Conservation (phyloP, 2,888 invertebrate species). For the Agrotis segetum region DNA sequence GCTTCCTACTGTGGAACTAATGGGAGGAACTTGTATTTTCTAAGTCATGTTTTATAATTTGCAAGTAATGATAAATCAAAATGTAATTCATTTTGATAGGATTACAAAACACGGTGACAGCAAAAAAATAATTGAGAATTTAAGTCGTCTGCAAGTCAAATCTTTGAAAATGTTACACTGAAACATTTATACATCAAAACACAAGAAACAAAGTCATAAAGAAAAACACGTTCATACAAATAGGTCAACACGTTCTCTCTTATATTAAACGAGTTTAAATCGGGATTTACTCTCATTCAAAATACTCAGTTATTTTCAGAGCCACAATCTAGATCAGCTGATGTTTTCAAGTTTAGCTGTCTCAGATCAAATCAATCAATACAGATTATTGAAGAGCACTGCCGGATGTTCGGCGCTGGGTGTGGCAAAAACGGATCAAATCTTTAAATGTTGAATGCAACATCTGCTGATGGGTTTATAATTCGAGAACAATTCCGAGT, state of each 20-base stretch:
- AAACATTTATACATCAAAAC: slow-evolving; percentile 18
- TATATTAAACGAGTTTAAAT: slow-evolving; percentile 70
- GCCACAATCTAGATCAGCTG: slow-evolving; percentile 58
- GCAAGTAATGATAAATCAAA: neutral
- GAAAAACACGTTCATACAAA: slow-evolving; percentile 49
- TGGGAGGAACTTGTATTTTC: neutral
- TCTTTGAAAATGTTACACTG: slow-evolving; percentile 13
- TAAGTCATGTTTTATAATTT: neutral
- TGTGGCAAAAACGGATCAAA: slow-evolving; percentile 7
- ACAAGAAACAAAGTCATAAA: slow-evolving; percentile 37
- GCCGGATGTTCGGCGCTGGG: neutral
- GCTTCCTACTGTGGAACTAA: neutral
- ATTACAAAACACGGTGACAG: neutral
- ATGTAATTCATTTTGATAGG: neutral
- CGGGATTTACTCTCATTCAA: slow-evolving; percentile 67
- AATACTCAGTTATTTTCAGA: slow-evolving; percentile 67
- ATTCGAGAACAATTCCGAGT: no score
- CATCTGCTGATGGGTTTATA: no score
- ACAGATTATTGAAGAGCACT: slow-evolving; percentile 4
- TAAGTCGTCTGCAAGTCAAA: neutral
- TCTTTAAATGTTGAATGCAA: neutral
- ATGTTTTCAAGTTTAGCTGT: slow-evolving; percentile 51
- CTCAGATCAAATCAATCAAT: slow-evolving; percentile 44
- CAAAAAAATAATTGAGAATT: neutral
- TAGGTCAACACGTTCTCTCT: slow-evolving; percentile 75